Evolutionary conservation across 1,140 invertebrate genomes (phyloP).

Genomic region (Pachypeltis micranthus): DNA sequence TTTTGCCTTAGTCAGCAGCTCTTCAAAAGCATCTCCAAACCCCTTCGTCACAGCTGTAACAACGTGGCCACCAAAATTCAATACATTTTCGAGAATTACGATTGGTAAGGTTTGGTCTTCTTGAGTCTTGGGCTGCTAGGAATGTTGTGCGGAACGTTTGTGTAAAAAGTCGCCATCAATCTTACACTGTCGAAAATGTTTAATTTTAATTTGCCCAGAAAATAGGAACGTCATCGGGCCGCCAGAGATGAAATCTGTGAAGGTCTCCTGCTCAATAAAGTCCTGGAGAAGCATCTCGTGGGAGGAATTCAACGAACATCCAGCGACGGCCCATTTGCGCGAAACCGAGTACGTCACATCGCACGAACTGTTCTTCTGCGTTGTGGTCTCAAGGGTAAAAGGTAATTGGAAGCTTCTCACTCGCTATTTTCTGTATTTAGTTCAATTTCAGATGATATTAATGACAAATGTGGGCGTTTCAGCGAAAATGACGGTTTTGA

Average conservation of each 20-base stretch:
- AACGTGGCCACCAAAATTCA: no score
- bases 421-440: slow-evolving; percentile 9
- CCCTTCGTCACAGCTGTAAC: no score
- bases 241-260: neutral
- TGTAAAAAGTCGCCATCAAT: no score
- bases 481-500: slow-evolving; percentile 61
- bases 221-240: slow-evolving; percentile 4
- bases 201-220: slow-evolving; percentile 16
- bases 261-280: slow-evolving; percentile 12
- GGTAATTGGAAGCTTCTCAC: slow-evolving; percentile 14
- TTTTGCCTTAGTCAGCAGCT: no score
- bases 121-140: no score
- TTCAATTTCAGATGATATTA: neutral
- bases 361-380: slow-evolving; percentile 55
- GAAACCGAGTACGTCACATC: slow-evolving; percentile 21
- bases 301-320: slow-evolving; percentile 45
- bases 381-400: slow-evolving; percentile 53
- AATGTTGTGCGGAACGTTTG: no score
- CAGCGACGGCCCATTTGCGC: slow-evolving; percentile 33
- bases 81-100: no score
- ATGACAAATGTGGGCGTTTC: slow-evolving; percentile 15
- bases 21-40: no score
- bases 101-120: no score
- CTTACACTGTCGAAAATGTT: no score
- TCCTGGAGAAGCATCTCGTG: slow-evolving; percentile 56